Base-by-base conservation (phyloP, 2,888 invertebrate genomes). In the Drosophila falleni region DNA sequence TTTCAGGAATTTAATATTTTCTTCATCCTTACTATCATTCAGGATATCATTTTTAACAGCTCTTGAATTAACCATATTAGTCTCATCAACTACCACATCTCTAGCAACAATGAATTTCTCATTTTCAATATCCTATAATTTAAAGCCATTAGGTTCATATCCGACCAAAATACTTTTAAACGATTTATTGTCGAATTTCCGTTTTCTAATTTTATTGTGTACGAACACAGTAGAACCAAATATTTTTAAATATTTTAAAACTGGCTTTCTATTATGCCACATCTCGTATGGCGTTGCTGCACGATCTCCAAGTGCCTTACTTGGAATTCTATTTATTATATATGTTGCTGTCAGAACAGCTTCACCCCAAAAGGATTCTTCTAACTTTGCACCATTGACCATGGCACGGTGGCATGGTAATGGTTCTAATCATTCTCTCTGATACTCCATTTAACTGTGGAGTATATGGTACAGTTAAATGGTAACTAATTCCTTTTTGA, bases 301-400 rank as follows among this genome's bases (percentile, higher is more conserved):
- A 19, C 19, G 19, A 19, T 19, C 19, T 19, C 19, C 19, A 19
- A 19, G 19, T 19, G 19, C 19, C 19, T 19, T 19, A 19, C 19
- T 19, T 19, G 19, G 19, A 19, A 19, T 19, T 19, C 19, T 19
- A 19, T 19, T 19, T 19, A 19, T 19, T 19, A n/a, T n/a, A n/a
- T n/a, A n/a, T n/a, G n/a, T n/a, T n/a, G n/a, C 19, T 19, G 19
- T 19, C 19, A 19, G 19, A 19, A 19, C 19, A 19, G 19, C 46
- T 26, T 46, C 46, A n/a, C 46, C 46, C 26, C 46, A 46, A 9
- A 46, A n/a, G 8, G 8, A n/a, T 26, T 46, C n/a, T 26, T 46
- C 8, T n/a, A 46, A 13, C 13, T n/a, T 23, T 26, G 19, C 19
- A 19, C 19, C 19, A 26, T 26, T 26, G 6, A 26, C 6, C 6